Base-by-base conservation (phyloP, 2,888 invertebrate species). In the Idaea straminata region DNA sequence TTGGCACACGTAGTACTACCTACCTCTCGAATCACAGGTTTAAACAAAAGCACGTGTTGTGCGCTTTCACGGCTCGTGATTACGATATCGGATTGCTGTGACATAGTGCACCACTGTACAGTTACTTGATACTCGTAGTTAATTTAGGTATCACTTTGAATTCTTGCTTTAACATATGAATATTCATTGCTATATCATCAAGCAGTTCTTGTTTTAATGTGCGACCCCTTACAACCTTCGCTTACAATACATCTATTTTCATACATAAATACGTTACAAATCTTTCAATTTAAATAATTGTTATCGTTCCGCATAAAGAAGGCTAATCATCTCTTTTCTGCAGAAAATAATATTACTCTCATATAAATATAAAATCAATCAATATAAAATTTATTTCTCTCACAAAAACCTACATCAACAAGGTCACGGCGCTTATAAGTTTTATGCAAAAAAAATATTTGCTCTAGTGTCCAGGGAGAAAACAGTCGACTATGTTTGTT, bases 1-100 rank as follows among this genome's bases (percentile, higher is more conserved):
- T 90, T 88, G 79, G 85, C 81, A 82, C 91, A 86, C 90, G 89
- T 84, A 78, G 25, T 25, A 25, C 25, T 25, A 25, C 25, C 77
- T 36, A 36, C 36, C 36, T 36, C 5, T 36, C 36, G 81, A 85
- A 82, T 83, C 77, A 79, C 76, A 77, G 79, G 47, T 78, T 80
- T 81, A 84, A 86, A 91, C 88, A 90, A 89, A 88, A 88, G 85
- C 85, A 85, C 80, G 81, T 80, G 87, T 83, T 79, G 76, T 74
- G 77, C 87, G 86, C 89, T 91, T 90, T 91, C 90, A 89, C 91
- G 87, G 80, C 74, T 73, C 80, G 80, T 85, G 86, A 81, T 83
- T 83, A 80, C 82, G 89, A 86, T 83, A 87, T 86, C 80, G 78
- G 85, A 89, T 83, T 66, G 69, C 77, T 77, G 75, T 86, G 86